Evolutionary conservation across 2,888 invertebrate species (phyloP), one percentile per base, ranked within the genome.

Genomic region (Balanococcus diminutus): DNA sequence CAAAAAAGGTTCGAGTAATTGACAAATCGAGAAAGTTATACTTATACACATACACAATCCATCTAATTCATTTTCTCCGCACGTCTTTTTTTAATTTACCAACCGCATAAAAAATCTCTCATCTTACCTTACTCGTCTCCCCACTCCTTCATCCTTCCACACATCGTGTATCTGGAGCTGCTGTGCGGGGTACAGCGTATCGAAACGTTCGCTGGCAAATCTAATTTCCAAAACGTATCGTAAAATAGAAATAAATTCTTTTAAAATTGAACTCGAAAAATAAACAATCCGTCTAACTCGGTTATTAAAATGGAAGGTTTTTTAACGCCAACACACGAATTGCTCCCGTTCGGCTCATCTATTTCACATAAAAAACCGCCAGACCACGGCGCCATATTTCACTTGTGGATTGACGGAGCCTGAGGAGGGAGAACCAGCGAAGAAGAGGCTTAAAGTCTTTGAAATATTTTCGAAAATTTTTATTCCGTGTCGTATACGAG

Each of bases 261-360:
- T 67, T 67, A 67, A 67, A 67, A 67, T 67, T 67, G 67, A 67
- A 67, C 67, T 67, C 67, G 67, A 28, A 67, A 67, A 67, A 67
- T 67, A 67, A 67, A 67, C 67, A 67, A 67, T 67, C 67, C 67
- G 67, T 67, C 67, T 67, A 9, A 28, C 28, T 67, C 67, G 67
- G 28, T 31, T 67, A 67, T 67, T 67, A 67, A 67, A 67, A 67
- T 67, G 67, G 28, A 67, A 67, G 67, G 28, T 67, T 67, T 67
- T 28, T 67, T 67, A 28, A 67, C 67, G 28, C 67, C 67, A 28
- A 67, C 19, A 67, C 67, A 28, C 16, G 4, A 22, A 8, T 1
- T 1, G 16, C 5, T 31, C 28, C 16, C 67, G 16, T 25, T 28
- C 67, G 67, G 14, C 31, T 67, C 67, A 67, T 67, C 67, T 67